Evolutionary conservation across 1,140 invertebrate species (phyloP), one percentile per base, ranked within the genome.

Genomic region (Argopecten irradians): DNA sequence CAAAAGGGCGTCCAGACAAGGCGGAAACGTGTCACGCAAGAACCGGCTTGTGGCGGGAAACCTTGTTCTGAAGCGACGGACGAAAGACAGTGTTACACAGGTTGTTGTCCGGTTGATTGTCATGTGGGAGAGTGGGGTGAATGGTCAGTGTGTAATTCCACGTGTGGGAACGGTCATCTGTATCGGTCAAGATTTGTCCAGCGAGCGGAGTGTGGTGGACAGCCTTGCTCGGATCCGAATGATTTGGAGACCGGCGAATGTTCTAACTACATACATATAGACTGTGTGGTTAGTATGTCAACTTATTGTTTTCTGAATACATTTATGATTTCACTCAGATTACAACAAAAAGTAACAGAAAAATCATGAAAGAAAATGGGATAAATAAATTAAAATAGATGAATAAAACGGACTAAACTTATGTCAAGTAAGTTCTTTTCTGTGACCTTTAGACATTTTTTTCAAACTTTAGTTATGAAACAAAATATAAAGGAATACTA

Each of bases 271-370:
- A 34, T 85, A 34, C 92, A 93, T 83, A 86, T 90, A 14, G 92
- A 93, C 36, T 93, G 93, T 91, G 87, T 86, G 90, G 93, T 93
- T 89, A 46, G 87, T 85, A 36, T 86, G 5, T 28, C n/a, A n/a
- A n/a, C n/a, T n/a, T n/a, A n/a, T n/a, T n/a, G n/a, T n/a, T n/a
- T n/a, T n/a, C n/a, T n/a, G n/a, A n/a, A n/a, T n/a, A n/a, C n/a
- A n/a, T n/a, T n/a, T n/a, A n/a, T n/a, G n/a, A n/a, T n/a, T n/a
- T n/a, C n/a, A n/a, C n/a, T n/a, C n/a, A n/a, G n/a, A n/a, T n/a
- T n/a, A n/a, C n/a, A n/a, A n/a, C n/a, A n/a, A n/a, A n/a, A n/a
- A n/a, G n/a, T n/a, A n/a, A n/a, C n/a, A n/a, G n/a, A n/a, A n/a
- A n/a, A n/a, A n/a, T n/a, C n/a, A n/a, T n/a, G n/a, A n/a, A n/a